These are phyloP conservation scores for Grus americana DNA, from an alignment of 2,113 vertebrate species.

Conservation along the genomic window DNA sequence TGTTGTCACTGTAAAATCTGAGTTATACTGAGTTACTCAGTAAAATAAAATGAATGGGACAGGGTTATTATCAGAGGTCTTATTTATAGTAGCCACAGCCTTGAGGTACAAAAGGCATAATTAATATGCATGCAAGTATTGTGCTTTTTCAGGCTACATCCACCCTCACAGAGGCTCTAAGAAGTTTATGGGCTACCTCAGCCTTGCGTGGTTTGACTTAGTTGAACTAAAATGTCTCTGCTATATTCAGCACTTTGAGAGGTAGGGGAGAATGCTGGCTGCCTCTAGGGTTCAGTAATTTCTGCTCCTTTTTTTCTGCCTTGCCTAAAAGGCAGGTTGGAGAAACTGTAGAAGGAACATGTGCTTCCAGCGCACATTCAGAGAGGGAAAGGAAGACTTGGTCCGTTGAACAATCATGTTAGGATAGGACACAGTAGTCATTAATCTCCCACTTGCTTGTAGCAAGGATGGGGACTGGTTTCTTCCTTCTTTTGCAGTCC, in stretches of 20 bases:
- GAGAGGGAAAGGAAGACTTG: neutral
- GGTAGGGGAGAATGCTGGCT: neutral
- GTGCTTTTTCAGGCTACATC: neutral
- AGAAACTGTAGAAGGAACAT: neutral
- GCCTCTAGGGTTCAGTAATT: neutral
- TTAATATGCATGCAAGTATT: neutral
- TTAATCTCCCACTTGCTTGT: neutral
- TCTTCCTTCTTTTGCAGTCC: neutral
- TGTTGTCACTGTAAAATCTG: neutral
- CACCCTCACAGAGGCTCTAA: neutral
- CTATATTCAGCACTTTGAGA: neutral
- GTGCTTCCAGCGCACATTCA: neutral
- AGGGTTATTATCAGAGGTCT: neutral
- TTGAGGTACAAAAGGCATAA: neutral
- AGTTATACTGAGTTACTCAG: neutral
- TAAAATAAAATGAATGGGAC: neutral
- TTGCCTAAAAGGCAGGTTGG: neutral
- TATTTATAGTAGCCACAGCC: neutral
- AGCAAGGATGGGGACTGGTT: neutral
- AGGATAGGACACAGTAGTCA: neutral
- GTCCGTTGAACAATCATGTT: neutral
- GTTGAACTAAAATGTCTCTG: neutral
- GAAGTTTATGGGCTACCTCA: neutral
- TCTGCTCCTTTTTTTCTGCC: neutral
- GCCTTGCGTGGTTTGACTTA: accelerated